Conservation (phyloP, 1,140 invertebrate genomes). For the Neotoxoptera formosana region DNA sequence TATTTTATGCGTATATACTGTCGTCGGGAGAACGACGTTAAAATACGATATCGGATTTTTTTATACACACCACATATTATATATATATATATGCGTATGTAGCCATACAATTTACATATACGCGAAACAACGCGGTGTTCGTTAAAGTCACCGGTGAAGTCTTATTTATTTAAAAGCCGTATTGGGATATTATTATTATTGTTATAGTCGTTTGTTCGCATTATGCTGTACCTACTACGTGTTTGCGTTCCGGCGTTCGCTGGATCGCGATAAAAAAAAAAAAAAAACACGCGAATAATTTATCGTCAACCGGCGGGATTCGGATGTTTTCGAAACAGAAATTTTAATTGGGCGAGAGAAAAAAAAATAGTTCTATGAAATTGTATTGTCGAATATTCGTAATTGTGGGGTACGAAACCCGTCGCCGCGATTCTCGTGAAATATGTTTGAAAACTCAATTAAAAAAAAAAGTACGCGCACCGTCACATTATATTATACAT, state of each 20-base stretch:
- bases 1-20: background rate
- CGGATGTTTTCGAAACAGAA: background rate
- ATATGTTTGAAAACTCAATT: slow-evolving; percentile 47
- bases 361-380: background rate
- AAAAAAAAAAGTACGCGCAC: background rate
- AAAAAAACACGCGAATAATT: slow-evolving; percentile 9
- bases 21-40: background rate
- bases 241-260: background rate
- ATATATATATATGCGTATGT: too few species aligned
- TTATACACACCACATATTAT: background rate
- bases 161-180: background rate
- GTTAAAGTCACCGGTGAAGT: slow-evolving; percentile 10
- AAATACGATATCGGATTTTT: background rate
- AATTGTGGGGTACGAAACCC: background rate
- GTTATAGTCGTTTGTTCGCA: background rate
- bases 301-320: background rate
- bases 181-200: slow-evolving; percentile 6
- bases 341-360: slow-evolving; percentile 37
- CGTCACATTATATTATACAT: background rate
- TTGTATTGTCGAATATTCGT: background rate
- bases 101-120: background rate
- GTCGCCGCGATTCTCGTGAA: background rate
- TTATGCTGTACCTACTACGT: background rate
- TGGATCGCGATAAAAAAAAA: background rate
- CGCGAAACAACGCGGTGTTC: background rate